Conservation (phyloP, 2,888 invertebrate species). For the Cephus nigrinus region DNA sequence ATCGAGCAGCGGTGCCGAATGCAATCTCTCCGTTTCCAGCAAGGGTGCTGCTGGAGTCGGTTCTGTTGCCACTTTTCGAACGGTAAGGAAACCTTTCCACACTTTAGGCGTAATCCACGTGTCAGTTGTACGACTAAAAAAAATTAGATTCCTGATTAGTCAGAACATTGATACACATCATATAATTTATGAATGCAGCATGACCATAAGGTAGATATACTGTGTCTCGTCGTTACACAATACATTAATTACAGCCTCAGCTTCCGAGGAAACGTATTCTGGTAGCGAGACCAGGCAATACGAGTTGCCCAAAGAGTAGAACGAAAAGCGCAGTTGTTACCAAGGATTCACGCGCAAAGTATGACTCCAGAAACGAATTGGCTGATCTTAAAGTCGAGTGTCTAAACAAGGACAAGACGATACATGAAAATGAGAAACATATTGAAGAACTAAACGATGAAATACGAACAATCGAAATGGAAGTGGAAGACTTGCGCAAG, state of each 20-base stretch:
- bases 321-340: conserved; percentile 26
- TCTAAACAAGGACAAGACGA: conserved; percentile 56
- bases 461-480: conserved; percentile 32
- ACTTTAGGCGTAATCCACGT: too few species aligned
- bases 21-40: conserved; percentile 48
- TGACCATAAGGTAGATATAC: too few species aligned
- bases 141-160: background rate
- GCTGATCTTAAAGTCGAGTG: conserved; percentile 59
- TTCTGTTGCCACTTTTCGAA: conserved; percentile 39
- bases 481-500: conserved; percentile 34
- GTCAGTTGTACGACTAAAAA: background rate
- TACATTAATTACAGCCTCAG: conserved; percentile 44
- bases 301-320: conserved; percentile 37
- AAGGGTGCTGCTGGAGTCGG: conserved; percentile 35
- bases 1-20: conserved; percentile 54
- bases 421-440: conserved; percentile 55
- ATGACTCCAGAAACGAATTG: conserved; percentile 49
- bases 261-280: conserved; percentile 43
- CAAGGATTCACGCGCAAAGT: conserved; percentile 40
- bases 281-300: conserved; percentile 33
- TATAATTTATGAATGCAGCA: too few species aligned
- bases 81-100: conserved; percentile 36
- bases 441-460: conserved; percentile 54
- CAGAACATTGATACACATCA: too few species aligned
- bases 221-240: background rate